Evolutionary conservation across 2,797 vertebrate genomes (phyloP).

Genomic region (Halcyon leucocephala): DNA sequence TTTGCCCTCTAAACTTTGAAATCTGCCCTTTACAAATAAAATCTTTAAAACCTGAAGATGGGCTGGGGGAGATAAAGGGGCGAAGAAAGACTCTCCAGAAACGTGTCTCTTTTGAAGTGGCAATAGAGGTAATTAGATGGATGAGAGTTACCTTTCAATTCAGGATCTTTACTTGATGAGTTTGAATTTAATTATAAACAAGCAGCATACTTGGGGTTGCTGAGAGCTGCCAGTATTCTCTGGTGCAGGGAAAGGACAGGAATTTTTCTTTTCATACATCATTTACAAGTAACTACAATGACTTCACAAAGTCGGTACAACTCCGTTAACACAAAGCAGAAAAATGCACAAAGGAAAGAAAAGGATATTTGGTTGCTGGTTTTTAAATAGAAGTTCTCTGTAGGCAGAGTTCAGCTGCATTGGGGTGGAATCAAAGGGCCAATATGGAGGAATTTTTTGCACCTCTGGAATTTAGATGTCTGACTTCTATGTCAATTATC

Average conservation of each 20-base stretch:
- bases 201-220: neutral
- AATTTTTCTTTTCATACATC: constrained; percentile 55
- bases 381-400: constrained; percentile 53
- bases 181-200: neutral
- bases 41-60: neutral
- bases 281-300: constrained; percentile 63
- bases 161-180: neutral
- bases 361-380: constrained; percentile 17
- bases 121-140: neutral
- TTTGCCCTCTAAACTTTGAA: neutral
- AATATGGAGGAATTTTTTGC: neutral
- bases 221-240: constrained; percentile 13
- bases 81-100: neutral
- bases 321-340: constrained; percentile 16
- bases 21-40: neutral
- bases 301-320: constrained; percentile 42
- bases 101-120: neutral
- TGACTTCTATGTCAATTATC: constrained; percentile 46
- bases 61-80: neutral
- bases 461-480: constrained; percentile 35
- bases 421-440: constrained; percentile 37
- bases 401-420: constrained; percentile 40
- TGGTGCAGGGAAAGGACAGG: neutral
- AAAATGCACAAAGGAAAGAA: constrained; percentile 41
- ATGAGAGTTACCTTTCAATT: neutral